Evolutionary conservation across 2,888 invertebrate species (phyloP).

Genomic region (Dryobota labecula): DNA sequence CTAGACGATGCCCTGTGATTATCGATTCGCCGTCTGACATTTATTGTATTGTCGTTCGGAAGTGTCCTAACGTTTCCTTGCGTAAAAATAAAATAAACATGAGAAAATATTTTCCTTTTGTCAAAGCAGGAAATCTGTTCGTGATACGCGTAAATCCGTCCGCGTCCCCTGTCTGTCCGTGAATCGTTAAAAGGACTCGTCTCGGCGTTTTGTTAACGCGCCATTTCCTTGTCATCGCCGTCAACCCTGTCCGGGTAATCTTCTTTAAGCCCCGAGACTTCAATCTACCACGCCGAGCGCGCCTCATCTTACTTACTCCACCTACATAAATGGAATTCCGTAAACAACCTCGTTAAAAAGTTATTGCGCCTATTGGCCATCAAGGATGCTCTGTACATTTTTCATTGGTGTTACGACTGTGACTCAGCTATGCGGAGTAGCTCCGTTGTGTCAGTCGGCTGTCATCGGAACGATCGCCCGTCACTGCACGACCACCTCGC

Average conservation of each 20-base stretch:
- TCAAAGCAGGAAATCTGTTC: conserved; percentile 88
- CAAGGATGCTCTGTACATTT: conserved; percentile 75
- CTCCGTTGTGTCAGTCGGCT: conserved; percentile 84
- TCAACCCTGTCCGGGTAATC: conserved; percentile 83
- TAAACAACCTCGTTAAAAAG: conserved; percentile 77
- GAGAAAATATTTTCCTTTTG: conserved; percentile 83
- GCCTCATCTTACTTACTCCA: conserved; percentile 68
- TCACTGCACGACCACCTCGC: conserved; percentile 90
- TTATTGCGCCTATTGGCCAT: conserved; percentile 78
- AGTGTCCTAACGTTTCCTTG: conserved; percentile 72
- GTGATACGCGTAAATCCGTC: conserved; percentile 88
- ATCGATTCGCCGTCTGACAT: conserved; percentile 69
- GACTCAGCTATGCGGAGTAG: conserved; percentile 85
- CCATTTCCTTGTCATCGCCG: conserved; percentile 87
- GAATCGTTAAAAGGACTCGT: conserved; percentile 87
- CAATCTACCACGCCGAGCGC: conserved; percentile 63
- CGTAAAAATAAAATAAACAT: conserved; percentile 81
- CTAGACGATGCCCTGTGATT: conserved; percentile 63
- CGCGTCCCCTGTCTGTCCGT: conserved; percentile 87
- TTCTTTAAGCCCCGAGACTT: conserved; percentile 81
- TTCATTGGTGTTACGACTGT: conserved; percentile 82
- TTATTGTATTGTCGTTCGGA: conserved; percentile 71
- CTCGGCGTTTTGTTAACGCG: conserved; percentile 86
- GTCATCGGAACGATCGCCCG: conserved; percentile 89
- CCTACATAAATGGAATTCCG: conserved; percentile 69